phyloP scores from a whole-genome alignment of 2,888 invertebrate species.

The Polietes domitor region DNA sequence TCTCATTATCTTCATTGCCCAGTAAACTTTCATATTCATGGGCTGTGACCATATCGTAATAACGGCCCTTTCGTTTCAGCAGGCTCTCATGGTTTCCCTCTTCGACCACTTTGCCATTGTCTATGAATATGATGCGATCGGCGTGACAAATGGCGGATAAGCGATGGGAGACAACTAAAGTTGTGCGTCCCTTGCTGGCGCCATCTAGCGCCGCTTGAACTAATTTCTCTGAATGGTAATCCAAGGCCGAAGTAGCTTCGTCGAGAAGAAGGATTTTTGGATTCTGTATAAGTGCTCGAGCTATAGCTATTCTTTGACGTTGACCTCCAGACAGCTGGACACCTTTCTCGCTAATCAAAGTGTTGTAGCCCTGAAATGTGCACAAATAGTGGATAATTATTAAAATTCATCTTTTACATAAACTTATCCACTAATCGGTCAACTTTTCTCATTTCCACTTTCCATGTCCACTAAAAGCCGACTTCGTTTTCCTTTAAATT shows the following conservation, averaged over 20 bases:
- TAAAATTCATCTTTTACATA: too few relatives aligned
- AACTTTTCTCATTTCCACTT: too few relatives aligned
- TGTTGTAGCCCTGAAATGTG: slow-evolving; percentile 88
- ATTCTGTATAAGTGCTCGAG: slow-evolving; percentile 89
- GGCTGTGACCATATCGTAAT: slow-evolving; percentile 85
- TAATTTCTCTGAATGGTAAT: slow-evolving; percentile 89
- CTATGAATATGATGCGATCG: slow-evolving; percentile 86
- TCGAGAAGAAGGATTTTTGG: slow-evolving; percentile 89
- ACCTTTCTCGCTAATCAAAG: slow-evolving; percentile 90
- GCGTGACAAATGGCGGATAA: slow-evolving; percentile 87
- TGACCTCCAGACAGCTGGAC: slow-evolving; percentile 92
- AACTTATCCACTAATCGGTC: too few relatives aligned
- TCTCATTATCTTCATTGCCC: slow-evolving; percentile 32
- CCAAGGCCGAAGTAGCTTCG: slow-evolving; percentile 93
- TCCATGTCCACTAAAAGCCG: too few relatives aligned
- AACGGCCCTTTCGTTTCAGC: slow-evolving; percentile 84
- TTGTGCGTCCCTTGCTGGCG: slow-evolving; percentile 89
- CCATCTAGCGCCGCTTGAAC: slow-evolving; percentile 91
- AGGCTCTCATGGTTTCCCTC: slow-evolving; percentile 89
- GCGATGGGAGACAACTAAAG: slow-evolving; percentile 89
- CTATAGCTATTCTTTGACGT: slow-evolving; percentile 92
- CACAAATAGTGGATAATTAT: too few relatives aligned
- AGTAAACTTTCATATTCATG: slow-evolving; percentile 65
- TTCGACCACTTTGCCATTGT: slow-evolving; percentile 87
- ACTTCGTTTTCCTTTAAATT: too few relatives aligned